phyloP scores from a whole-genome alignment of 2,888 invertebrate genomes.

The Noctua comes region DNA sequence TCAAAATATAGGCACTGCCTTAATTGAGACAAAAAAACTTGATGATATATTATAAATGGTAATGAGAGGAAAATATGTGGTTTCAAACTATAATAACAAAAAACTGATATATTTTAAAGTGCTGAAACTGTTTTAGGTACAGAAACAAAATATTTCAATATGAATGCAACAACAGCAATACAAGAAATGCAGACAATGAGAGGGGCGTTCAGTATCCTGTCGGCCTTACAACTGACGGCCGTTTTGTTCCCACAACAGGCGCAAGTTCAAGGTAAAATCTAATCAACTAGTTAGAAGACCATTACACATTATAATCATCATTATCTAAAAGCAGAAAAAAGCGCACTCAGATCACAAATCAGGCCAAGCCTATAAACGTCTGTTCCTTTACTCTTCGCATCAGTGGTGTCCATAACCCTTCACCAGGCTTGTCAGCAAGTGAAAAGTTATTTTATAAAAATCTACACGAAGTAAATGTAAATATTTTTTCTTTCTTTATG shows the following conservation, averaged over 20 bases:
- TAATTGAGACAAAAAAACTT: background rate
- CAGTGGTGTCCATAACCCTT: background rate
- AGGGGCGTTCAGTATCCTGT: slow-evolving; percentile 45
- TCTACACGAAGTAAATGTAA: background rate
- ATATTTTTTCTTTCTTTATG: too few species aligned
- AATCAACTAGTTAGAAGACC: background rate
- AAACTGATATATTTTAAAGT: background rate
- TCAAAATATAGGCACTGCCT: background rate
- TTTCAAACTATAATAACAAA: background rate
- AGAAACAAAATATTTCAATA: slow-evolving; percentile 13
- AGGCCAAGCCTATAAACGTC: background rate
- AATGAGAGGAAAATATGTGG: background rate
- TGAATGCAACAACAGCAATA: slow-evolving; percentile 48
- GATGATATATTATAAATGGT: background rate
- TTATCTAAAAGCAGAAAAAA: background rate
- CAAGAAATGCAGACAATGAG: slow-evolving; percentile 16
- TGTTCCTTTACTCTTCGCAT: background rate
- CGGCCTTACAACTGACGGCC: slow-evolving; percentile 52
- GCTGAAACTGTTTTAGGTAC: background rate
- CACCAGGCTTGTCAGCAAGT: background rate
- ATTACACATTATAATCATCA: background rate
- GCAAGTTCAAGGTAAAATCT: slow-evolving; percentile 22
- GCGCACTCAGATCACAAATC: too few species aligned
- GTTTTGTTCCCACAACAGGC: slow-evolving; percentile 54
- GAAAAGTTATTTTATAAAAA: background rate